A percentile compares a stretch with the other conserved stretches of the same genome.
phyloP scores from a whole-genome alignment of 1,140 invertebrate species.

The Tetragnatha versicolor region DNA sequence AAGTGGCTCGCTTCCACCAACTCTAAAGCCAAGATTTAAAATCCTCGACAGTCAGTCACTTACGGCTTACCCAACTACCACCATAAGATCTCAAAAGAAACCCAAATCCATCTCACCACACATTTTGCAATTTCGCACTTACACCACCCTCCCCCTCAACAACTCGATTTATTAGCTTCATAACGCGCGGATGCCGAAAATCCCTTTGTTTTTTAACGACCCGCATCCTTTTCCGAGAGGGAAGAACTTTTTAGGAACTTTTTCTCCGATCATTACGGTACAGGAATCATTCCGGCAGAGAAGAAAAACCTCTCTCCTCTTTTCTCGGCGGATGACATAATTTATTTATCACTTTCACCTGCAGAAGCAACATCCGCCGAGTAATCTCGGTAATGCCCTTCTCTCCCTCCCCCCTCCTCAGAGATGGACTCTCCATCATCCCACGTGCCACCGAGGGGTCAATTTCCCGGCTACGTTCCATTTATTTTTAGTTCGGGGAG shows the following conservation, averaged over 20 bases:
- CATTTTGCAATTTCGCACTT: no score
- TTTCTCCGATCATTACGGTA: conserved; percentile 46
- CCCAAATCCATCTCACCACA: no score
- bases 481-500: conserved; percentile 36
- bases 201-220: conserved; percentile 41
- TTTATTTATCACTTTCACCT: conserved; percentile 50
- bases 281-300: conserved; percentile 25
- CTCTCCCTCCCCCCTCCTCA: background rate
- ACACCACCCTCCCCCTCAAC: no score
- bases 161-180: conserved; percentile 41
- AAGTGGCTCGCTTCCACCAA: no score
- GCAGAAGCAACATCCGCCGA: conserved; percentile 47
- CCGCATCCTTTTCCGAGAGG: background rate
- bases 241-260: conserved; percentile 48
- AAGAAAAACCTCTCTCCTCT: conserved; percentile 1
- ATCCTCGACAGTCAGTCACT: no score
- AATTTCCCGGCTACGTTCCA: conserved; percentile 39
- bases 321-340: conserved; percentile 33
- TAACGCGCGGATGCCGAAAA: background rate
- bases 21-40: no score
- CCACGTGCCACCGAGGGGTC: conserved; percentile 43
- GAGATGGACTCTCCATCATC: conserved; percentile 37
- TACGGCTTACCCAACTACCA: no score
- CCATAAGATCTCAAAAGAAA: no score
- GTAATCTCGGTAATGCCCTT: conserved; percentile 45